Evolutionary conservation across 2,113 vertebrate species (phyloP).

Genomic region (Megaptera novaeangliae): DNA sequence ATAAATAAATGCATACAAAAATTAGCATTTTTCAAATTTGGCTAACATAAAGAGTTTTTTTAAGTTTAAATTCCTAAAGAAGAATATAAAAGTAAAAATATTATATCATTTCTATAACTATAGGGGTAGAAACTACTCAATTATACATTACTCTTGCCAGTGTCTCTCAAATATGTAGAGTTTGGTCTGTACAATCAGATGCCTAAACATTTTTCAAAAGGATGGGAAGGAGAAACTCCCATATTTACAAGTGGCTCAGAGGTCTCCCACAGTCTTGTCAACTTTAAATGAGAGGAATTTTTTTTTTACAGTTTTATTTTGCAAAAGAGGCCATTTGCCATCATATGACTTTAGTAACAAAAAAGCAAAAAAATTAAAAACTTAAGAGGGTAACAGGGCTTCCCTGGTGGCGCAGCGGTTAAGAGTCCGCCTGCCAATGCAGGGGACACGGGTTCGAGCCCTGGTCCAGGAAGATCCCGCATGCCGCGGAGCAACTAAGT

Average conservation of each 20-base stretch:
- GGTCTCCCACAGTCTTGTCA: neutral
- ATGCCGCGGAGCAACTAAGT: no score
- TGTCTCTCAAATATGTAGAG: neutral
- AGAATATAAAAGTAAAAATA: constrained; percentile 20
- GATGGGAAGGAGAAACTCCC: neutral
- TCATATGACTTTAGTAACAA: neutral
- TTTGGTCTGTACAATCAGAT: neutral
- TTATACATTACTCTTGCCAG: neutral
- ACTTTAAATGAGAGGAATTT: neutral
- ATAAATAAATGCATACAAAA: constrained; percentile 18
- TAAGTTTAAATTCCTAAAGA: neutral
- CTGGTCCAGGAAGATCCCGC: no score
- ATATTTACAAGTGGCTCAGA: neutral
- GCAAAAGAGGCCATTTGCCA: neutral
- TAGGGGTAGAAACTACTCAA: neutral
- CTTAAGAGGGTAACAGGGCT: neutral
- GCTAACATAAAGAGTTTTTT: constrained; percentile 2
- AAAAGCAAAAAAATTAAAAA: constrained; percentile 18
- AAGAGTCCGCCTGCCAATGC: no score
- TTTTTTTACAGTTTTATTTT: constrained; percentile 34
- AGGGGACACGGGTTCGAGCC: no score
- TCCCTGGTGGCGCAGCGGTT: no score
- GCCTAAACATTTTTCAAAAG: neutral
- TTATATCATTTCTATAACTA: neutral
- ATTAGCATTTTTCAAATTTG: constrained; percentile 30